Conservation (phyloP, 2,113 vertebrate genomes). For the Colinus virginianus region DNA sequence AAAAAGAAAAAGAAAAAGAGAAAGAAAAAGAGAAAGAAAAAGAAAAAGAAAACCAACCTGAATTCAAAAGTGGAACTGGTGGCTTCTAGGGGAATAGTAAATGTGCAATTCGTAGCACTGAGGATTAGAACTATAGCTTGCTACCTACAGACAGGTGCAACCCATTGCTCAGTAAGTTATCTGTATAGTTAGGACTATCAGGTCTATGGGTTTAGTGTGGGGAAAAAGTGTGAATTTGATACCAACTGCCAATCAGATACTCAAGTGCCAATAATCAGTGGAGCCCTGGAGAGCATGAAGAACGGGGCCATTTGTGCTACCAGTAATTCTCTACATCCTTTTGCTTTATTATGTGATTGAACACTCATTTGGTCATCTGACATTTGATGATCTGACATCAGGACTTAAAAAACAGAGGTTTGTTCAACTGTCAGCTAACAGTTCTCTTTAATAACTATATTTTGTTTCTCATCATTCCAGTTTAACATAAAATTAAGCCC, state of each 20-base stretch:
- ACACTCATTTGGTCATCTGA: background rate
- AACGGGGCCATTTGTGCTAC: background rate
- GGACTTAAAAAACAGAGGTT: background rate
- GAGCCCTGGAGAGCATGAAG: background rate
- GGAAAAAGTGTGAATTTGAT: background rate
- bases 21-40: background rate
- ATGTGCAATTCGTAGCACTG: too few relatives aligned
- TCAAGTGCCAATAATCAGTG: background rate
- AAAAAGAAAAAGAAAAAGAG: background rate
- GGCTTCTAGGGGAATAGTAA: background rate
- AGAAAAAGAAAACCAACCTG: background rate
- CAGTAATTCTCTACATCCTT: background rate
- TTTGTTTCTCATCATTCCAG: background rate
- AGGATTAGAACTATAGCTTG: background rate
- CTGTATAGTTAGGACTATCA: background rate
- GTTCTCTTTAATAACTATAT: background rate
- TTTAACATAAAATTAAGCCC: background rate
- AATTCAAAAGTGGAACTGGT: background rate
- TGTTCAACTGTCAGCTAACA: background rate
- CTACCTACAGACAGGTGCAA: background rate
- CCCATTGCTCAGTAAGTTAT: background rate
- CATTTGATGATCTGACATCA: background rate
- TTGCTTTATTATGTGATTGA: background rate
- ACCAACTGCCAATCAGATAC: background rate
- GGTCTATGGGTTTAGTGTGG: background rate